Percentiles rank a stretch among this genome's conserved stretches.
phyloP scores from a whole-genome alignment of 2,888 invertebrate species.

The Lycia hirtaria region DNA sequence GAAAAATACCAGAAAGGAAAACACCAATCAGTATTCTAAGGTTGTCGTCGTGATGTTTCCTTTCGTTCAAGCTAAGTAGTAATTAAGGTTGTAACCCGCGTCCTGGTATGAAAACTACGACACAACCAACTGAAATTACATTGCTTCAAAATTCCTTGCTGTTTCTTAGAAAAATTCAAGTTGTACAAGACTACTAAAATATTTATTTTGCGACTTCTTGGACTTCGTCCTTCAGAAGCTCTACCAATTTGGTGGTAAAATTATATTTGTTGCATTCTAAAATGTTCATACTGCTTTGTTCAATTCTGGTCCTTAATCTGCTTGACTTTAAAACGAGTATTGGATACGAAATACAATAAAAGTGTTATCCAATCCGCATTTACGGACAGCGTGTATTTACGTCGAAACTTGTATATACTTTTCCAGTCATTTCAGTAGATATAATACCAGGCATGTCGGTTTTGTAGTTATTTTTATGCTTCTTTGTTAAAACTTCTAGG shows the following conservation, averaged over 20 bases:
- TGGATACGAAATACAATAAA: not conserved
- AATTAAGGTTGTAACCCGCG: too few species aligned
- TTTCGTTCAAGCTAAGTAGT: too few species aligned
- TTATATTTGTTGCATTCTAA: not conserved
- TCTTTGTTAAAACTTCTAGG: not conserved
- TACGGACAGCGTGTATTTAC: constrained; percentile 21
- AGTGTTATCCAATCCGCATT: not conserved
- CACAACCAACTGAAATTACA: too few species aligned
- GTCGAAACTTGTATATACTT: constrained; percentile 18
- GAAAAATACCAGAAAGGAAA: too few species aligned
- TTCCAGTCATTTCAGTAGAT: constrained; percentile 12
- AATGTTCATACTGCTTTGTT: not conserved
- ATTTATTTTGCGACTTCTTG: not conserved
- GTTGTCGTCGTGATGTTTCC: too few species aligned
- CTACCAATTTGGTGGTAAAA: not conserved
- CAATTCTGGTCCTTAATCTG: not conserved
- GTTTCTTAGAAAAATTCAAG: too few species aligned
- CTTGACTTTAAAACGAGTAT: not conserved
- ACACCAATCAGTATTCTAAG: too few species aligned
- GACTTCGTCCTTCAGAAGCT: not conserved
- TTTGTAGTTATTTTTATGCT: constrained; percentile 8
- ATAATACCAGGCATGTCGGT: constrained; percentile 9
- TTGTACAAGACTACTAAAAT: not conserved
- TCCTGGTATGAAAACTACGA: too few species aligned
- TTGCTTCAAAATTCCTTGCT: too few species aligned